A percentile compares a stretch with the other conserved stretches of the same genome.
These are phyloP conservation scores for Acrobasis consociella DNA, from an alignment of 2,888 invertebrate genomes.

Conservation along the genomic window DNA sequence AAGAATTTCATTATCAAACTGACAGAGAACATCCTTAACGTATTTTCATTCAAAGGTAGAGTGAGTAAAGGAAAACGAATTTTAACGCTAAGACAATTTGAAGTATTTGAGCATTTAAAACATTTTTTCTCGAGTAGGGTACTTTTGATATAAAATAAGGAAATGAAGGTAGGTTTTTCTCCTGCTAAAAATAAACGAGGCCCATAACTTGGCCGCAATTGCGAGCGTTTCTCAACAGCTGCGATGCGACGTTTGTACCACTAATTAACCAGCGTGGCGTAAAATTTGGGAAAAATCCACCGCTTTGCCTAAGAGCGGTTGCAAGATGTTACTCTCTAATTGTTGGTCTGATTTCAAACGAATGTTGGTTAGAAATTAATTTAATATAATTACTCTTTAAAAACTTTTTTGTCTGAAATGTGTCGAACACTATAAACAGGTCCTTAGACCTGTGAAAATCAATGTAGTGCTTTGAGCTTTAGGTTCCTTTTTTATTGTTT, in stretches of 20 bases:
- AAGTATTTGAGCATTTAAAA: constrained; percentile 19
- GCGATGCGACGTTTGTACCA: constrained; percentile 52
- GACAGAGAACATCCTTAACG: constrained; percentile 5
- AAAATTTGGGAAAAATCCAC: constrained; percentile 48
- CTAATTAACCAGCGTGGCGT: constrained; percentile 61
- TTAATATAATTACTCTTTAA: neutral
- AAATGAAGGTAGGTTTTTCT: constrained; percentile 56
- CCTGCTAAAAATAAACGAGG: constrained; percentile 62
- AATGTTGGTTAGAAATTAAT: neutral
- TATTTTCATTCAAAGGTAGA: constrained; percentile 1
- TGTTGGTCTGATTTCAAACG: neutral
- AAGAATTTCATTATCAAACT: constrained; percentile 5
- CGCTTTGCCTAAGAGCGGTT: constrained; percentile 20
- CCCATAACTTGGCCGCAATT: constrained; percentile 69
- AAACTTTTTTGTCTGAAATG: too few species aligned
- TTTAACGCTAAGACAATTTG: constrained; percentile 16
- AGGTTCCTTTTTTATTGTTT: too few species aligned
- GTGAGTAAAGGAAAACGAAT: constrained; percentile 9
- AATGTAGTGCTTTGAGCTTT: too few species aligned
- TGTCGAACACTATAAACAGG: too few species aligned
- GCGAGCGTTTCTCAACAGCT: constrained; percentile 66
- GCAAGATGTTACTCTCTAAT: constrained; percentile 23
- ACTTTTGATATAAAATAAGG: constrained; percentile 46
- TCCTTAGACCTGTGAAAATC: too few species aligned
- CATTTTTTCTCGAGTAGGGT: constrained; percentile 16